Base-by-base conservation (phyloP, 2,113 vertebrate species). In the Struthidea cinerea region DNA sequence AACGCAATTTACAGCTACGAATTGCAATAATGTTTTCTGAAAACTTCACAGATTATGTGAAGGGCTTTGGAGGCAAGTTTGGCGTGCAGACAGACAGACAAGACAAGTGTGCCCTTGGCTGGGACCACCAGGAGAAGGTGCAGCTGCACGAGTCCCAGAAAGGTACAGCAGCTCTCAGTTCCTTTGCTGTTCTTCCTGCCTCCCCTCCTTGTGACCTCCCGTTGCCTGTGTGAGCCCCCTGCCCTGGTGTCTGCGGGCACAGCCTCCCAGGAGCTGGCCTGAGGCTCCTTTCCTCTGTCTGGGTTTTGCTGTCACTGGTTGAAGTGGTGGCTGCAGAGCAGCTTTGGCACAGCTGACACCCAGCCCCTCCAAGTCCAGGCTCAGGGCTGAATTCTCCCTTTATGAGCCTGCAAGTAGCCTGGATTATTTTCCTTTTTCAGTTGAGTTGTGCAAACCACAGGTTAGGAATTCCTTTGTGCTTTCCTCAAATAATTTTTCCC, bases 21-120 rank as follows among this genome's bases (percentile, higher is more conserved):
- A 49, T n/a, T 69, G 9, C 68, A 89, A 15, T 68, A 11, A 92
- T 11, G 17, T 71, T 53, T 76, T 90, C 22, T 96, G 93, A 56
- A 67, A 85, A 79, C 87, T 96, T 95, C 89, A n/a, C 94, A 99
- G 99, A 99, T 95, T 99, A 99, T 2, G 98, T 98, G 23, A 99
- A 99, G 78, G 99, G 99, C 16, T 99, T 99, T 30, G 99, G 99
- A 83, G 99, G 99, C 21, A 99, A 99, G 95, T 99, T 99, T n/a
- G 99, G 99, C 0, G 98, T 99, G 84, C 99, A 99, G 98, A 98
- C 98, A 26, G 99, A 99, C 98, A 97, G 99, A 81, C 99, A 99
- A 96, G 99, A 99, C 96, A 99, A 99, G 35, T 99, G 99, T 4
- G 99, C 99, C 0, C 97, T 99, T 59, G 99, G 99, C 82, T 99